These are phyloP conservation scores for Zonitis immaculata DNA, from an alignment of 2,888 invertebrate species.

Conservation along the genomic window DNA sequence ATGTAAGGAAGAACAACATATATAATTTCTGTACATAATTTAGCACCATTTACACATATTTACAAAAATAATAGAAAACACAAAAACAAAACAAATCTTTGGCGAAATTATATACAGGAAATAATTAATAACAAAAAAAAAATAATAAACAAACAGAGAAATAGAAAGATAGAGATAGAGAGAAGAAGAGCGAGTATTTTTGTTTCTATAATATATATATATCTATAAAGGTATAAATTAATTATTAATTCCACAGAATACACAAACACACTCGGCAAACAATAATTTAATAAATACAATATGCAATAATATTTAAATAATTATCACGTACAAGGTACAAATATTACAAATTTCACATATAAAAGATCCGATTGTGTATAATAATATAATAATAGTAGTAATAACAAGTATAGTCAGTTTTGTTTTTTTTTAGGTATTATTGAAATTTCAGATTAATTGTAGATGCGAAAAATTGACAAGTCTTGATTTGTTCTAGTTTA, in stretches of 20 bases:
- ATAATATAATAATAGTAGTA: not conserved
- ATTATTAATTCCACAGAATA: constrained; percentile 19
- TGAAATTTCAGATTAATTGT: constrained; percentile 11
- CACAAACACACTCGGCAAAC: constrained; percentile 22
- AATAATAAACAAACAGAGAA: too few species aligned
- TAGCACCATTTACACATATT: constrained; percentile 46
- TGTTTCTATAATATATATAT: too few species aligned
- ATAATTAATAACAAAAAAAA: constrained; percentile 33
- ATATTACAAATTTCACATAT: constrained; percentile 40
- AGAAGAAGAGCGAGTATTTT: constrained; percentile 35
- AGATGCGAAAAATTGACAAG: constrained; percentile 13
- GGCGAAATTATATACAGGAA: constrained; percentile 49
- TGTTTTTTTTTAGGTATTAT: too few species aligned
- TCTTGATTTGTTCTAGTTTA: not conserved
- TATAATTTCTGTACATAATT: constrained; percentile 50
- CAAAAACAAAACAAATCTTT: constrained; percentile 43
- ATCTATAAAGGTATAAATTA: constrained; percentile 25
- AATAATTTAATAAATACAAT: constrained; percentile 22
- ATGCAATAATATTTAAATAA: constrained; percentile 31
- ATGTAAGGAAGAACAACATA: constrained; percentile 48
- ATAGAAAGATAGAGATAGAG: too few species aligned
- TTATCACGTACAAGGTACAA: constrained; percentile 40
- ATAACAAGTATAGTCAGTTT: too few species aligned
- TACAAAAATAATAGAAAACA: constrained; percentile 43
- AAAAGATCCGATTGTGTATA: constrained; percentile 24